These are phyloP conservation scores for Caenorhabditis remanei DNA, from an alignment of 1,140 invertebrate species.

Conservation along the genomic window DNA sequence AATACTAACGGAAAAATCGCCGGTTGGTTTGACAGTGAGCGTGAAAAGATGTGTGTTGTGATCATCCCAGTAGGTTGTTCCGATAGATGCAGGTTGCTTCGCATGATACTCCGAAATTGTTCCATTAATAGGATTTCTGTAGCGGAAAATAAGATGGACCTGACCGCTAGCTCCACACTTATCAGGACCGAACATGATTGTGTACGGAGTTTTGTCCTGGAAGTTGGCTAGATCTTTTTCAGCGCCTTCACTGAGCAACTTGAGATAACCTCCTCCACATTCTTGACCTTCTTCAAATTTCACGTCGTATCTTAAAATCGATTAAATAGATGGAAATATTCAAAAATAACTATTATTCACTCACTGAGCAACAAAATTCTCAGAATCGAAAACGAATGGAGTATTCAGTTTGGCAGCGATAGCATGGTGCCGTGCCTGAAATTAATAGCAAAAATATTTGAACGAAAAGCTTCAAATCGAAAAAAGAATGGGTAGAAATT, in stretches of 20 bases:
- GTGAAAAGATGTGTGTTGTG: constrained; percentile 95
- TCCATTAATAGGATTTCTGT: constrained; percentile 93
- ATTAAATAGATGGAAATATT: constrained; percentile 43
- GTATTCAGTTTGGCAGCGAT: constrained; percentile 87
- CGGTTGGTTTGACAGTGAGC: constrained; percentile 89
- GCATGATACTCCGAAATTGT: constrained; percentile 82
- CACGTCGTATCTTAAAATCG: constrained; percentile 78
- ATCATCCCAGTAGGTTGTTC: constrained; percentile 92
- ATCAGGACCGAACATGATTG: constrained; percentile 96
- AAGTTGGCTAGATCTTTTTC: constrained; percentile 82
- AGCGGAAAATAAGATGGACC: constrained; percentile 95
- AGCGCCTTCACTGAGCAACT: constrained; percentile 83
- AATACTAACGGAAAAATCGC: constrained; percentile 82
- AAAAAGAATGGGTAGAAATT: neutral
- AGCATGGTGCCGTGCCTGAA: constrained; percentile 81
- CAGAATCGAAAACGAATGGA: constrained; percentile 88
- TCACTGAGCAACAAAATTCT: constrained; percentile 93
- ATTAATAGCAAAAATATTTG: neutral
- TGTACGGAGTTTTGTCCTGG: constrained; percentile 88
- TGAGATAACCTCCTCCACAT: constrained; percentile 97
- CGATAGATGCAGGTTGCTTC: constrained; percentile 87
- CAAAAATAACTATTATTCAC: constrained; percentile 78
- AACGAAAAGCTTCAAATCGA: neutral
- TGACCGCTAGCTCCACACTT: constrained; percentile 97
- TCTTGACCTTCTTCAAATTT: constrained; percentile 90